Conservation (phyloP, 1,140 invertebrate genomes). For the Dinoponera quadriceps region DNA sequence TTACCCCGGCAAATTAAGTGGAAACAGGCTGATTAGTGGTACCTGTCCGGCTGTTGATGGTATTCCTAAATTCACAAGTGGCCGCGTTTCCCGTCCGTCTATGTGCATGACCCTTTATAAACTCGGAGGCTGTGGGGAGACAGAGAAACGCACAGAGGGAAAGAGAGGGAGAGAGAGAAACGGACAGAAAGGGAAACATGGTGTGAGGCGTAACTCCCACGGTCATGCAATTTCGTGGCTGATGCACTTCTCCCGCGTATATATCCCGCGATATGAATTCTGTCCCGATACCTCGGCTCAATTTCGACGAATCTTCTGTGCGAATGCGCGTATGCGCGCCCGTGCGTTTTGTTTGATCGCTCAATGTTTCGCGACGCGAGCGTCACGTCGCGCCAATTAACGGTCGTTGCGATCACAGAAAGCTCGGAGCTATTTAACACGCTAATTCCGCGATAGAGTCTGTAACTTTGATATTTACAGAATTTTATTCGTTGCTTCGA, state of each 20-base stretch:
- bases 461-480: not conserved
- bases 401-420: constrained; percentile 1
- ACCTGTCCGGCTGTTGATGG: constrained; percentile 76
- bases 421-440: not conserved
- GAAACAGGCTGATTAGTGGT: constrained; percentile 84
- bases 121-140: not conserved
- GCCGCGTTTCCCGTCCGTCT: constrained; percentile 50
- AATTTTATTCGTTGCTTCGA: not conserved
- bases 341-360: constrained; percentile 53
- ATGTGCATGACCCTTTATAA: constrained; percentile 64
- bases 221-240: constrained; percentile 63
- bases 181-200: not conserved
- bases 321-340: constrained; percentile 39
- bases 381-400: constrained; percentile 39
- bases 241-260: constrained; percentile 43
- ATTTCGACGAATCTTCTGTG: constrained; percentile 48
- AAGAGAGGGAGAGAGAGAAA: not conserved
- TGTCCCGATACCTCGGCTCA: constrained; percentile 37
- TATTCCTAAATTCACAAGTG: constrained; percentile 69
- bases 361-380: constrained; percentile 26
- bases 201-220: constrained; percentile 44
- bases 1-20: constrained; percentile 85
- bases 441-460: not conserved
- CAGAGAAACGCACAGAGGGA: not conserved
- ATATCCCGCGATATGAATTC: constrained; percentile 57